Conservation (phyloP, 2,888 invertebrate species). For the Amblyjoppa proteus region DNA sequence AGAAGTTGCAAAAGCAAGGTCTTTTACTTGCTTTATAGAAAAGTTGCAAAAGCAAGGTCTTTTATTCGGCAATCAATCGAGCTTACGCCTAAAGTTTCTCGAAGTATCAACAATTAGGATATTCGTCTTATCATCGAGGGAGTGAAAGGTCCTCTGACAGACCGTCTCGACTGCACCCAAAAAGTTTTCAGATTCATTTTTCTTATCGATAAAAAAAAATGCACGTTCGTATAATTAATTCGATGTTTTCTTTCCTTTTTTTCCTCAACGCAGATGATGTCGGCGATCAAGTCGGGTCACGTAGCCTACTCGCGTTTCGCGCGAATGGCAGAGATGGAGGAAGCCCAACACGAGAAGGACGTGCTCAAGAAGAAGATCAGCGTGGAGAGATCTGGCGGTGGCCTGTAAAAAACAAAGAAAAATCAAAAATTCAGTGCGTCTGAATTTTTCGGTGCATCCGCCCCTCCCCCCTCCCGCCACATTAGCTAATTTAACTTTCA, state of each 20-base stretch:
- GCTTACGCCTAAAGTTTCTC: neutral
- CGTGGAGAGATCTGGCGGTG: slow-evolving; percentile 98
- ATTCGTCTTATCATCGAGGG: slow-evolving; percentile 13
- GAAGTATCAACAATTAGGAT: slow-evolving; percentile 11
- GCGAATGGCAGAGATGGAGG: slow-evolving; percentile 96
- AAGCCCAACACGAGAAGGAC: slow-evolving; percentile 93
- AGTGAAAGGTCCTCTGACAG: slow-evolving; percentile 42
- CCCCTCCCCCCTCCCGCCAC: slow-evolving; percentile 14
- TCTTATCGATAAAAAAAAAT: neutral
- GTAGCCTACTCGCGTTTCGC: slow-evolving; percentile 98
- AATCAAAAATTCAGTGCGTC: neutral
- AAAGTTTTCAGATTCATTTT: slow-evolving; percentile 3
- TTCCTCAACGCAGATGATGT: slow-evolving; percentile 94
- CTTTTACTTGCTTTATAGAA: neutral
- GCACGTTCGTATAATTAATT: slow-evolving; percentile 5
- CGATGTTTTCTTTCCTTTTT: slow-evolving; percentile 14
- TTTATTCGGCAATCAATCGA: neutral
- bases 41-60: neutral
- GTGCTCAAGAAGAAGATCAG: slow-evolving; percentile 91
- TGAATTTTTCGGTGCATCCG: slow-evolving; percentile 13
- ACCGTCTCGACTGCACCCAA: slow-evolving; percentile 35
- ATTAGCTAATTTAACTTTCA: slow-evolving; percentile 61
- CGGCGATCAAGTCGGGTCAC: slow-evolving; percentile 98
- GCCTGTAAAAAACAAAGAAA: slow-evolving; percentile 88
- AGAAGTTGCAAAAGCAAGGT: neutral